Conservation (phyloP, 2,888 invertebrate genomes). For the Ommatoiulus sabulosus region DNA sequence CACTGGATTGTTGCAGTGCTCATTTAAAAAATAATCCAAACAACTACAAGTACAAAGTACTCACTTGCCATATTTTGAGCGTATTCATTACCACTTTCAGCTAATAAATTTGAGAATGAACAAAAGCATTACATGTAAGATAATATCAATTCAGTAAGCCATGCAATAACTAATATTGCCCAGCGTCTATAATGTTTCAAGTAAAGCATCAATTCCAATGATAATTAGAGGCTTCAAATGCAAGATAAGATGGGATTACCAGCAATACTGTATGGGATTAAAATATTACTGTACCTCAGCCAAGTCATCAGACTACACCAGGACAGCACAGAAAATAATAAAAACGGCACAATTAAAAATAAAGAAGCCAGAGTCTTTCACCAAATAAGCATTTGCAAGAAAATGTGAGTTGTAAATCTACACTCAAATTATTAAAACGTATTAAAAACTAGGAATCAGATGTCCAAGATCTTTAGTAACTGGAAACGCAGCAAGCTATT, state of each 20-base stretch:
- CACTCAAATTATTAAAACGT: background rate
- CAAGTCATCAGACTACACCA: conserved; percentile 54
- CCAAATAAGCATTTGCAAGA: conserved; percentile 16
- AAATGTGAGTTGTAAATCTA: background rate
- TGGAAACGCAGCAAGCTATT: too few relatives aligned
- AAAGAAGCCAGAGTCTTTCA: conserved; percentile 38
- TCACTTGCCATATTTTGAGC: conserved; percentile 65
- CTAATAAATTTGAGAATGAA: conserved; percentile 61
- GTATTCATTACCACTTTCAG: conserved; percentile 65
- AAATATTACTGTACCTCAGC: conserved; percentile 57
- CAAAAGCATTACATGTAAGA: conserved; percentile 45
- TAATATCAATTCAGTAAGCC: background rate
- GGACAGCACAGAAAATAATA: conserved; percentile 54
- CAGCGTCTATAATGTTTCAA: background rate
- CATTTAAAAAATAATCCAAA: background rate
- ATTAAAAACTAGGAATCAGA: background rate
- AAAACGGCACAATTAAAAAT: conserved; percentile 16
- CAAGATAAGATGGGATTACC: background rate
- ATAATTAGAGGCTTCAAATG: background rate
- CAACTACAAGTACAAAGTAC: conserved; percentile 61
- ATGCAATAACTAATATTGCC: background rate
- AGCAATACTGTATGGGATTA: background rate
- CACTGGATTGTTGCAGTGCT: background rate
- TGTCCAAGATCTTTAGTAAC: too few relatives aligned
- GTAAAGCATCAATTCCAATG: background rate